Evolutionary conservation across 1,140 invertebrate species (phyloP).

Genomic region (Drosophila asahinai): DNA sequence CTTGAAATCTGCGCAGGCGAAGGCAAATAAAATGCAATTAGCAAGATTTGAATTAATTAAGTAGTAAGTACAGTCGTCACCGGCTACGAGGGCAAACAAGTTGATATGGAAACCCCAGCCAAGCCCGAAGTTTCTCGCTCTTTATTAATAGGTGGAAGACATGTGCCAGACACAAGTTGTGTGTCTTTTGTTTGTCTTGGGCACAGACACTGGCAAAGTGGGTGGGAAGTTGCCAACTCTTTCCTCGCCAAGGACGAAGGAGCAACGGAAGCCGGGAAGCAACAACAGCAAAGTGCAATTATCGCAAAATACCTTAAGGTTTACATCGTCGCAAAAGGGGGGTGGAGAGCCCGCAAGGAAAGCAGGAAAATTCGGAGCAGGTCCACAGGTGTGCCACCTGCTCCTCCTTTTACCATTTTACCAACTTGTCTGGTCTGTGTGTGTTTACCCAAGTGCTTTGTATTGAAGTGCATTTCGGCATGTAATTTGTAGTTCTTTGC

Average conservation of each 20-base stretch:
- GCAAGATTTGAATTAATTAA: constrained; percentile 81
- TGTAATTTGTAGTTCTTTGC: constrained; percentile 83
- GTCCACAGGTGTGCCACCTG: constrained; percentile 49
- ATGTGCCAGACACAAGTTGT: constrained; percentile 58
- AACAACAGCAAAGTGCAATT: constrained; percentile 82
- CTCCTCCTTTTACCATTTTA: neutral
- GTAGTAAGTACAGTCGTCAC: constrained; percentile 59
- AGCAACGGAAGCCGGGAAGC: constrained; percentile 15
- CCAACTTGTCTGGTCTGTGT: constrained; percentile 27
- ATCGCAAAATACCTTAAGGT: constrained; percentile 84
- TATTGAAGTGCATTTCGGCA: constrained; percentile 83
- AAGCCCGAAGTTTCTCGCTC: constrained; percentile 9
- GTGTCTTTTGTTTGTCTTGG: constrained; percentile 79
- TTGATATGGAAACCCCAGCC: constrained; percentile 37
- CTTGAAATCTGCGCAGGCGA: constrained; percentile 67
- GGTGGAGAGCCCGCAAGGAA: neutral
- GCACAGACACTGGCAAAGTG: constrained; percentile 54
- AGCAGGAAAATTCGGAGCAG: constrained; percentile 24
- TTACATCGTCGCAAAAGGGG: constrained; percentile 63
- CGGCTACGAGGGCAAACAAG: constrained; percentile 9
- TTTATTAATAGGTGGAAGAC: constrained; percentile 53
- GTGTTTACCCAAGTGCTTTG: constrained; percentile 80
- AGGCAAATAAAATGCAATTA: constrained; percentile 82
- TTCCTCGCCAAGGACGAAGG: constrained; percentile 44
- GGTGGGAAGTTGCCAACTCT: constrained; percentile 52